phyloP scores from a whole-genome alignment of 1,140 invertebrate genomes.

The Cotesia chilonis region DNA sequence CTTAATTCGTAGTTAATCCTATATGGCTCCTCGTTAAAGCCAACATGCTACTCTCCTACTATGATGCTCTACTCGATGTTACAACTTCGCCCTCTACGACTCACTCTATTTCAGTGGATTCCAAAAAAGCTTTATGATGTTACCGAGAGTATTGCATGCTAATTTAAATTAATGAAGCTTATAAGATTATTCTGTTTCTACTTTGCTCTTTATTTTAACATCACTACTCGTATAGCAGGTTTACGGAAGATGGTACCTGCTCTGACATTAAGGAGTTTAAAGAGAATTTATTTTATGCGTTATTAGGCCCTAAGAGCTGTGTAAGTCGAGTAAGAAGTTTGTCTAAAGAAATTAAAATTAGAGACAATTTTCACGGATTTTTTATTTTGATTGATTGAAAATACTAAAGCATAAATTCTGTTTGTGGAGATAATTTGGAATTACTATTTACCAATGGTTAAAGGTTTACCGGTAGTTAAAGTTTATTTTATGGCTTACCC shows the following conservation, averaged over 20 bases:
- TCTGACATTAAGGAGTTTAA: too few relatives aligned
- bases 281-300: too few relatives aligned
- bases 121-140: slow-evolving; percentile 19
- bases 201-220: neutral
- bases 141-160: slow-evolving; percentile 11
- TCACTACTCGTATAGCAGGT: neutral
- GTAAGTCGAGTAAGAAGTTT: too few relatives aligned
- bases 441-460: too few relatives aligned
- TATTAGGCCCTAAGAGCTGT: too few relatives aligned
- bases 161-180: slow-evolving; percentile 26
- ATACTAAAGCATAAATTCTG: too few relatives aligned
- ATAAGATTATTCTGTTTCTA: slow-evolving; percentile 5
- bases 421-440: too few relatives aligned
- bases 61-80: neutral
- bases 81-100: neutral
- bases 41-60: slow-evolving; percentile 15
- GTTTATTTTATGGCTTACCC: too few relatives aligned
- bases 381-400: too few relatives aligned
- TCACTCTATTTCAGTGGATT: slow-evolving; percentile 2
- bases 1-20: slow-evolving; percentile 31
- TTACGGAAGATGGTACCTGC: neutral
- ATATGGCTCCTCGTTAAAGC: slow-evolving; percentile 20
- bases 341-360: too few relatives aligned
- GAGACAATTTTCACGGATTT: too few relatives aligned
- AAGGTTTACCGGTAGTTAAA: too few relatives aligned